phyloP scores from a whole-genome alignment of 2,888 invertebrate species.

The Achlya flavicornis region DNA sequence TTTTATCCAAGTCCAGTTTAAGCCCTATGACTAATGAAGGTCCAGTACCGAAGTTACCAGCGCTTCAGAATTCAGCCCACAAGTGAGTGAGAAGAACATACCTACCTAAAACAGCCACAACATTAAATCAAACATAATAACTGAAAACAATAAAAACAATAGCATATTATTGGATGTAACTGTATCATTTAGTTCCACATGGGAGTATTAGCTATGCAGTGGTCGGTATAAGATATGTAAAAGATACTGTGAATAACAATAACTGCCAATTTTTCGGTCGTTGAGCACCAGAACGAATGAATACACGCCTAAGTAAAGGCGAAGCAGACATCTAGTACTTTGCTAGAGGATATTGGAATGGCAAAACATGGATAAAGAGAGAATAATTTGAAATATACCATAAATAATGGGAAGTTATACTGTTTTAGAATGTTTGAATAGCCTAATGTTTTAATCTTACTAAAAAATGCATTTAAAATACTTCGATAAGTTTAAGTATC shows the following conservation, averaged over 20 bases:
- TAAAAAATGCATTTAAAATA: too few species aligned
- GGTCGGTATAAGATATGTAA: slow-evolving; percentile 15
- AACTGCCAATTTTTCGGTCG: slow-evolving; percentile 44
- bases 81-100: too few species aligned
- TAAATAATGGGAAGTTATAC: too few species aligned
- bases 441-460: too few species aligned
- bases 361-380: not conserved
- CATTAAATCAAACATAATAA: not conserved
- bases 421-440: too few species aligned
- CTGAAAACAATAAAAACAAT: not conserved
- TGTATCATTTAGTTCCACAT: slow-evolving; percentile 42
- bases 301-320: slow-evolving; percentile 14
- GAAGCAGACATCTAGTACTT: not conserved
- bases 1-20: too few species aligned
- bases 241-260: slow-evolving; percentile 24
- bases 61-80: too few species aligned
- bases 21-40: not conserved
- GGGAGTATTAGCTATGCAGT: slow-evolving; percentile 29
- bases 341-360: not conserved
- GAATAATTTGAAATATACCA: too few species aligned
- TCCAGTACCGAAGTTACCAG: too few species aligned
- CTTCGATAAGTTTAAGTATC: too few species aligned
- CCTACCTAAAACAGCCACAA: not conserved
- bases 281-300: slow-evolving; percentile 35
- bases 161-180: not conserved